Conservation (phyloP, 2,888 invertebrate genomes). For the Machimus rusticus region DNA sequence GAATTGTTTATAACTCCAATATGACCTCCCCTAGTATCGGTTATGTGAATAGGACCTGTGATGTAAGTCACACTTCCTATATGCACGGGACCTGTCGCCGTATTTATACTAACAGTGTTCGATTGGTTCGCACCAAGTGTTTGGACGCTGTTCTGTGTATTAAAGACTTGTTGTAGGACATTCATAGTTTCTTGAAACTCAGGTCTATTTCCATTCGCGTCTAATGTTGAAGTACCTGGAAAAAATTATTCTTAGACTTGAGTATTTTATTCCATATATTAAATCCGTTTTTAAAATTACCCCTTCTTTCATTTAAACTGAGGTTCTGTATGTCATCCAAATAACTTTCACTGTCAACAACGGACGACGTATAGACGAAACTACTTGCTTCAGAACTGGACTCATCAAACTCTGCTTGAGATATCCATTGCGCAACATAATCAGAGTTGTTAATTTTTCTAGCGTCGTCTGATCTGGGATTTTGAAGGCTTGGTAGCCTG, state of each 20-base stretch:
- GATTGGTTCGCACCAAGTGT: slow-evolving; percentile 50
- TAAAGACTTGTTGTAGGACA: slow-evolving; percentile 55
- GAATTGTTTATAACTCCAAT: slow-evolving; percentile 31
- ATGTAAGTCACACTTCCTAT: slow-evolving; percentile 65
- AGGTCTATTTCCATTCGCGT: neutral
- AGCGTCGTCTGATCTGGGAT: neutral
- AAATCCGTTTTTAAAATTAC: neutral
- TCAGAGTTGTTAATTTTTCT: neutral
- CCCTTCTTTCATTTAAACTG: neutral
- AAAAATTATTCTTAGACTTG: neutral
- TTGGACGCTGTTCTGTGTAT: slow-evolving; percentile 56
- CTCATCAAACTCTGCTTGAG: slow-evolving; percentile 27
- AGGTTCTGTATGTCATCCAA: neutral
- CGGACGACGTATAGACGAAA: slow-evolving; percentile 33
- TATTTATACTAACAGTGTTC: slow-evolving; percentile 60
- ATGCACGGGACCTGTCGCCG: slow-evolving; percentile 62
- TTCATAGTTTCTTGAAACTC: slow-evolving; percentile 52
- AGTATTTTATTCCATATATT: neutral
- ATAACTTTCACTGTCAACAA: slow-evolving; percentile 39
- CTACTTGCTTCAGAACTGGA: slow-evolving; percentile 22
- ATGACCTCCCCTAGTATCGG: neutral
- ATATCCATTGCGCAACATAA: slow-evolving; percentile 8
- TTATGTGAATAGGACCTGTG: slow-evolving; percentile 63
- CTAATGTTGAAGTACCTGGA: neutral
- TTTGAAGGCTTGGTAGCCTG: neutral